Percentiles rank a stretch among this genome's conserved stretches.
These are phyloP conservation scores for Drosophila emarginata DNA, from an alignment of 2,888 invertebrate genomes.

Conservation along the genomic window DNA sequence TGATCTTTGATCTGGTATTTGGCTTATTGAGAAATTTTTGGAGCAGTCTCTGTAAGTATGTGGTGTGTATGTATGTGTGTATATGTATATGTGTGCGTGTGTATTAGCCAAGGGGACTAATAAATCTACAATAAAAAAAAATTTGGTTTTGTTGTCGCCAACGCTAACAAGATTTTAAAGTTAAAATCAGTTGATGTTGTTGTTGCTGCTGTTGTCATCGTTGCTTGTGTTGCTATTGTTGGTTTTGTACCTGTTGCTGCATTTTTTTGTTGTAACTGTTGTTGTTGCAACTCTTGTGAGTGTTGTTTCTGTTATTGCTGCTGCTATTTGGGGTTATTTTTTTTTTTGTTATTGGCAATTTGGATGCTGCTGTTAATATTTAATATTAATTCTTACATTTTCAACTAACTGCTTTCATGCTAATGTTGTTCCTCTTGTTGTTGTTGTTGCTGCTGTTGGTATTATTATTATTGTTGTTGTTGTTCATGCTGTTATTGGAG, in stretches of 20 bases:
- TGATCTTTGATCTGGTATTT: slow-evolving; percentile 47
- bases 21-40: slow-evolving; percentile 69
- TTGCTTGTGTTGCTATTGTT: neutral
- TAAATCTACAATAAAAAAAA: slow-evolving; percentile 32
- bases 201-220: neutral
- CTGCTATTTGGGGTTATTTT: slow-evolving; percentile 18
- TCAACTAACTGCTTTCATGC: too few species aligned
- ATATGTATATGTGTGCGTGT: neutral
- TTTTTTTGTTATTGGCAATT: too few species aligned
- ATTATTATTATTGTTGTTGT: too few species aligned
- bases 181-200: slow-evolving; percentile 18
- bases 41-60: too few species aligned
- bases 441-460: too few species aligned
- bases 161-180: slow-evolving; percentile 47
- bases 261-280: neutral
- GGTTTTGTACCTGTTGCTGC: slow-evolving; percentile 7
- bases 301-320: slow-evolving; percentile 12
- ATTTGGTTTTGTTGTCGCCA: slow-evolving; percentile 48
- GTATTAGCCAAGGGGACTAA: slow-evolving; percentile 16
- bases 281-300: slow-evolving; percentile 12
- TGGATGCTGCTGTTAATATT: too few species aligned
- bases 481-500: too few species aligned
- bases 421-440: too few species aligned
- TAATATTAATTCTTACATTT: too few species aligned
- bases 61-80: slow-evolving; percentile 13